Base-by-base conservation (phyloP, 1,140 invertebrate species). In the Lepidurus couesii region DNA sequence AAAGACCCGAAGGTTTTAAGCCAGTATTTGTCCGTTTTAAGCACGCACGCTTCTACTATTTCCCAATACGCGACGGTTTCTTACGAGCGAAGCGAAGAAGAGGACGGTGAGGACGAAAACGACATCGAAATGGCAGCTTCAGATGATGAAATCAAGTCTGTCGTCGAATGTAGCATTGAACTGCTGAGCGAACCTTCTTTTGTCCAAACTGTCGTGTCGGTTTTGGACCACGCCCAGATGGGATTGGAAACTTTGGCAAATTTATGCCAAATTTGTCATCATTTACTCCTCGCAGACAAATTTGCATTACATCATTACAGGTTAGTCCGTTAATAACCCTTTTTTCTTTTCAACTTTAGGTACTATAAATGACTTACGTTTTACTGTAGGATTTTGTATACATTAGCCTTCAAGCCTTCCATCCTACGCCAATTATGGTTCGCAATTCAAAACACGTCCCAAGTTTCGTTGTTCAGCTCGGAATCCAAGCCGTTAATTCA, bases 371-470 rank as follows among this genome's bases (percentile, higher is more conserved):
- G 10, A 47, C 2, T 47, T 47, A 1, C 6, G 45, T 5, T 80
- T 42, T 78, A 81, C 85, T 86, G 75, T 84, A 95, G 94, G 83
- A 85, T 97, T 75, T 85, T 97, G 1, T 95, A 95, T 83, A 93
- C 92, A 82, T 85, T 97, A 77, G 93, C 95, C 0, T 93, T 96
- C 81, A 95, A 93, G 80, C 90, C 92, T 2, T 86, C 88, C 42
- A 96, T 97, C 83, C 86, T 97, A n/a, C 89, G 91, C 21, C 88
- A 90, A 42, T 83, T 97, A 6, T 97, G 95, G 94, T 86, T 87
- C 24, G 86, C 86, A 5, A 86, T 93, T 16, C 81, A 86, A 1
- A 44, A 73, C 7, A 53, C 75, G 26, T 77, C 76, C 16, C 77
- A 80, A 78, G 42, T 75, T 86, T 83, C 80, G 81, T 1, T 86